Base-by-base conservation (phyloP, 2,888 invertebrate genomes). In the Chloromyia formosa region DNA sequence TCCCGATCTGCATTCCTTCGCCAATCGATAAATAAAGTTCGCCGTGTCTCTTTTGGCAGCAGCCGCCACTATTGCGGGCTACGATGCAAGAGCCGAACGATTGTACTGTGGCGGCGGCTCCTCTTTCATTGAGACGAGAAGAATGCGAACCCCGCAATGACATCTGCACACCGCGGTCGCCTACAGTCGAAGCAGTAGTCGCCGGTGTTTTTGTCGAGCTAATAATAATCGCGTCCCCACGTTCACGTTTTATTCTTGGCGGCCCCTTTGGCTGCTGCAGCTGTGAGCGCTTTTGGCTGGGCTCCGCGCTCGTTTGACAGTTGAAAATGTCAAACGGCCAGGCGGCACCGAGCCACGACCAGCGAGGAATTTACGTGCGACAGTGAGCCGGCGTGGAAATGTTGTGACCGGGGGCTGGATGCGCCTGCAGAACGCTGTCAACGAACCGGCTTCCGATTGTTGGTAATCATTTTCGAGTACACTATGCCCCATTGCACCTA, bases 11-110 rank as follows among this genome's bases (percentile, higher is more conserved):
- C 71, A 56, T 58, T 71, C 71, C 27, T 58, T 40, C 71, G 40
- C 62, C 42, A 64, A 71, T 71, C 71, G 58, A 71, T 71, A 71
- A 69, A 56, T 71, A 58, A 42, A 71, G 56, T 56, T 71, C 58
- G 71, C 12, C 54, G n/a, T n/a, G n/a, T n/a, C n/a, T n/a, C n/a
- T 54, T 20, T 9, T 35, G 5, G 22, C 35, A 5, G 54, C 16
- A 18, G 27, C 69, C 71, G 49, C 45, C 66, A 49, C 22, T 35
- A 14, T 49, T 0, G 54, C 69, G 40, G 20, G 45, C 27, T 18
- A n/a, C 35, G 68, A 68, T 18, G n/a, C 54, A 35, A 68, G n/a
- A n/a, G n/a, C 20, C 58, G 42, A 71, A 40, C 35, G 42, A n/a
- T 49, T 49, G 49, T 12, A 49, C 10, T 49, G 16, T 49, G 27